phyloP scores from a whole-genome alignment of 2,113 vertebrate species.

The Poeciliopsis retropinna region DNA sequence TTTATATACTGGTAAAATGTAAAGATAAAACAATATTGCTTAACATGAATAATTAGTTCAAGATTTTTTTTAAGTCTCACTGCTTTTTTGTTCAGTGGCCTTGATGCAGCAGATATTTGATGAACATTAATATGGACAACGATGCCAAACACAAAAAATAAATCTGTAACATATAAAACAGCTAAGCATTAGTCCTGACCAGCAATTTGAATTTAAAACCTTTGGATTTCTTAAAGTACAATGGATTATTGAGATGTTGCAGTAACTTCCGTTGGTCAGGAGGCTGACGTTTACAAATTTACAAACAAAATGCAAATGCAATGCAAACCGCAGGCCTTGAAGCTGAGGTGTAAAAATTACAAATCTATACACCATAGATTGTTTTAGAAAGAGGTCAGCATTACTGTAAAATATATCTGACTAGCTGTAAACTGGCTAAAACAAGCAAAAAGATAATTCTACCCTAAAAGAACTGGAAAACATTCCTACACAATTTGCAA shows the following conservation, averaged over 20 bases:
- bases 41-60: background rate
- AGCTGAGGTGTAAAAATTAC: background rate
- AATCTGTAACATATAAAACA: background rate
- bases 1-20: background rate
- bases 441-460: background rate
- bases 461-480: background rate
- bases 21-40: background rate
- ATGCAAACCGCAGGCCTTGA: slow-evolving; percentile 9
- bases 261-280: slow-evolving; percentile 17
- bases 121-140: background rate
- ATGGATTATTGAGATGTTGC: slow-evolving; percentile 9
- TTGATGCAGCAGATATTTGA: background rate
- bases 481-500: background rate
- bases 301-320: slow-evolving; percentile 40
- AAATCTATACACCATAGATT: slow-evolving; percentile 42
- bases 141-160: background rate
- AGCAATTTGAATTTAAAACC: background rate
- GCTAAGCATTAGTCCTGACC: too few relatives aligned
- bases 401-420: slow-evolving; percentile 39
- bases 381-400: slow-evolving; percentile 35
- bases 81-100: background rate
- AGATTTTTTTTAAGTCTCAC: too few relatives aligned
- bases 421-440: slow-evolving; percentile 16
- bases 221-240: background rate
- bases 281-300: slow-evolving; percentile 16